Evolutionary conservation across 2,888 invertebrate genomes (phyloP), one percentile per base, ranked within the genome.

Genomic region (Carpatolechia fugitivella): DNA sequence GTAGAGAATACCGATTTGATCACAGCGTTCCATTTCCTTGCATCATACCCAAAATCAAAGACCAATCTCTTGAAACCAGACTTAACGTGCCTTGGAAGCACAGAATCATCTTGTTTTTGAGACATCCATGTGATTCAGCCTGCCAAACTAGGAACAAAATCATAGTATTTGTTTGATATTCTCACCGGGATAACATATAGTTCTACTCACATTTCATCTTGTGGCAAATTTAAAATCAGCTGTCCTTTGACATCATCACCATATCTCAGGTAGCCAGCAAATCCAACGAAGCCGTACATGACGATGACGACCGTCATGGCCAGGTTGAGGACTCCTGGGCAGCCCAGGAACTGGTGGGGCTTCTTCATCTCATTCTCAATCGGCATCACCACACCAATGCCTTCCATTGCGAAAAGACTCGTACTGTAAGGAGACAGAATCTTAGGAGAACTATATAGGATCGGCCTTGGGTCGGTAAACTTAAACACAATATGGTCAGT

Each of bases 381-480:
- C 0, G 98, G 98, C 92, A 99, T 94, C 31, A 98, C 96, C 54
- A 95, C 95, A 49, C 96, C 96, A 61, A 99, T 98, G 35, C 97
- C 98, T 86, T 99, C 99, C 93, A 99, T 98, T 0, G 99, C 97
- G 80, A 98, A 99, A 52, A 99, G 94, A 13, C 97, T 97, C 3
- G 98, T 99, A 52, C 98, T 92, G 76, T 3, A 72, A 72, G 24
- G n/a, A 29, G n/a, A 24, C 33, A 35, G 7, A n/a, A 8, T 35
- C 48, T 16, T n/a, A n/a, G n/a, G n/a, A n/a, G n/a, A n/a, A n/a
- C n/a, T n/a, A n/a, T n/a, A n/a, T n/a, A n/a, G n/a, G n/a, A n/a
- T n/a, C n/a, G n/a, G n/a, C n/a, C n/a, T n/a, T n/a, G n/a, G n/a
- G n/a, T n/a, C n/a, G n/a, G n/a, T n/a, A n/a, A n/a, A n/a, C n/a